Percentiles rank a stretch among this genome's conserved stretches.
These are phyloP conservation scores for Darevskia nairensis DNA, from an alignment of 2,797 vertebrate genomes.

Conservation along the genomic window DNA sequence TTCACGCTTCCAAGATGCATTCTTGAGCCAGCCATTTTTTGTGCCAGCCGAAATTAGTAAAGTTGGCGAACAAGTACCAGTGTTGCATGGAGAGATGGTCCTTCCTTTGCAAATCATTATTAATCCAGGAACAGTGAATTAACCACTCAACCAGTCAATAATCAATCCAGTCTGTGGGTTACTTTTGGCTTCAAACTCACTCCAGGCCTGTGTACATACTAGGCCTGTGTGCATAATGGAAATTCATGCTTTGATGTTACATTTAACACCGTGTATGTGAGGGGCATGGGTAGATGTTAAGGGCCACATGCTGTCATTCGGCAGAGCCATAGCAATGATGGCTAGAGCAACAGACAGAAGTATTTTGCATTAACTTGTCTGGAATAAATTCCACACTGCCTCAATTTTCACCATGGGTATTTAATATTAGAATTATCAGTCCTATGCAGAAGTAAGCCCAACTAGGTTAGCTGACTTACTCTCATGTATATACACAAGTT, in stretches of 20 bases:
- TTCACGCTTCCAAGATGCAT: neutral
- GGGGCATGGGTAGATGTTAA: too few species aligned
- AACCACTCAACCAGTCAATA: neutral
- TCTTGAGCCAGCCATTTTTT: neutral
- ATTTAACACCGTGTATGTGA: too few species aligned
- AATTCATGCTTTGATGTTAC: too few species aligned
- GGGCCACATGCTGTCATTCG: too few species aligned
- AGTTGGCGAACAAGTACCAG: neutral
- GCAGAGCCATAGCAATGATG: too few species aligned
- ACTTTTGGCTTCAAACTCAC: neutral
- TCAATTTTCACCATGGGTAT: too few species aligned
- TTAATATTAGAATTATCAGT: too few species aligned
- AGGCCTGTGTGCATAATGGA: neutral
- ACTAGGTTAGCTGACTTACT: neutral
- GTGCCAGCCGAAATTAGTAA: neutral
- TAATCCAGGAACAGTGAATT: neutral
- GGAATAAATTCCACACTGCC: too few species aligned
- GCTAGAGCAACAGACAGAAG: too few species aligned
- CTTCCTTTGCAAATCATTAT: neutral
- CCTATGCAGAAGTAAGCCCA: neutral
- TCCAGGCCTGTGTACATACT: neutral
- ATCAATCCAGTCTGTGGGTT: neutral
- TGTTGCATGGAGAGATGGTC: too few species aligned
- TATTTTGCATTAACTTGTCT: too few species aligned
- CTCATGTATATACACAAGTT: neutral